These are phyloP conservation scores for Spea multiplicata DNA, from an alignment of 2,113 vertebrate species.

Conservation along the genomic window DNA sequence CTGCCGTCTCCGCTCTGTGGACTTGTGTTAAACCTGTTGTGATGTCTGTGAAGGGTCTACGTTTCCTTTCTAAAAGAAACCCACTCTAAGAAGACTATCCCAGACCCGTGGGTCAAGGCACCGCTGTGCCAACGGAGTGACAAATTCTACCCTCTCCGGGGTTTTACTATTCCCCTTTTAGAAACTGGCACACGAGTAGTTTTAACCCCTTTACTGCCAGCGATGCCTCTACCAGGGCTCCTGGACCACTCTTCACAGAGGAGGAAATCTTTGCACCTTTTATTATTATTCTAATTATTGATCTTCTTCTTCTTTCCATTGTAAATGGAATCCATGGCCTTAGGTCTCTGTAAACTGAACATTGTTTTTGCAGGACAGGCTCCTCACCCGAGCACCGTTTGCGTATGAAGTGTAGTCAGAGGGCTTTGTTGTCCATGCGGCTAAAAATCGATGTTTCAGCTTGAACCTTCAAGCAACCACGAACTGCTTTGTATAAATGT, in stretches of 20 bases:
- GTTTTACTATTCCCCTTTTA: conserved; percentile 74
- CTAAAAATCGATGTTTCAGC: conserved; percentile 71
- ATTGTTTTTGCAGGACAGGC: conserved; percentile 75
- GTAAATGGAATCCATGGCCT: conserved; percentile 82
- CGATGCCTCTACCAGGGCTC: no score
- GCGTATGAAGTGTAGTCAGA: conserved; percentile 73
- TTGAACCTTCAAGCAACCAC: conserved; percentile 65
- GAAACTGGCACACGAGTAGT: conserved; percentile 69
- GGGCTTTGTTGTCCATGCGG: conserved; percentile 75
- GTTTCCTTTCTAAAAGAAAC: conserved; percentile 68
- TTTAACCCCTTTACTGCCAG: conserved; percentile 46
- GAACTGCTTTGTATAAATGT: background rate
- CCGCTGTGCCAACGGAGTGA: background rate
- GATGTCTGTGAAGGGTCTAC: conserved; percentile 57
- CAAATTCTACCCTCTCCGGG: background rate
- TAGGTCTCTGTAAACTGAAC: conserved; percentile 79
- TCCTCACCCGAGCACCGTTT: conserved; percentile 75
- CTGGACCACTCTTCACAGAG: conserved; percentile 60
- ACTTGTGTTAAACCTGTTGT: background rate
- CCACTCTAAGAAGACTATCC: conserved; percentile 53
- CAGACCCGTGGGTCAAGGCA: conserved; percentile 74
- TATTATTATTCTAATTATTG: conserved; percentile 59
- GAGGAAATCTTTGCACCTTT: conserved; percentile 80
- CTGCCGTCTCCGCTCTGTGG: background rate
- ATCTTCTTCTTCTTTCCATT: conserved; percentile 66